Evolutionary conservation across 2,888 invertebrate species (phyloP), one percentile per base, ranked within the genome.

Genomic region (Lingula anatina): DNA sequence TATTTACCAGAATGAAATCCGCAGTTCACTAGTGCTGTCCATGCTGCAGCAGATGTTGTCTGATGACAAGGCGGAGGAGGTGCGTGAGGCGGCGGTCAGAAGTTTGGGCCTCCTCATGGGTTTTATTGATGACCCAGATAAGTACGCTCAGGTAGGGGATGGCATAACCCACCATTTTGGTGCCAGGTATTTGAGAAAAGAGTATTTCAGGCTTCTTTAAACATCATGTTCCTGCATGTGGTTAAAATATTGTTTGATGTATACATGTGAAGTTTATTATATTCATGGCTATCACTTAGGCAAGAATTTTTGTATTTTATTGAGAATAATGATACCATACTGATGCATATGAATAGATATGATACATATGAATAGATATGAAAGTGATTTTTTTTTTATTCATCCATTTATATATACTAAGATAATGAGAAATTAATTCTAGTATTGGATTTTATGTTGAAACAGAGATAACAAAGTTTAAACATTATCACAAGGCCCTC

Each of bases 41-140:
- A 86, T 87, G 83, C 74, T 87, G 35, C 84, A 85, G 64, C 86
- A 87, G 77, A 83, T 87, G 83, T 70, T 85, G 48, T 66, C 45
- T n/a, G 85, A 86, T 58, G 87, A 87, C 64, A 82, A 82, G 57
- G 83, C 84, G 57, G 81, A 83, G 24, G 66, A 73, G 43, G 85
- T 86, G 2, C 73, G 85, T 54, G 81, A 81, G 53, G 81, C 82
- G n/a, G 83, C 83, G 5, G 80, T 85, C 3, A 79, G 79, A 59
- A 84, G 84, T 64, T 75, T 86, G 26, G 81, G 85, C 1, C 70
- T 85, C 5, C 76, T 86, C 26, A 79, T 83, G 40, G 81, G 83
- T n/a, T 80, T 83, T 49, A 83, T 86, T 71, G 81, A 83, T 60
- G 85, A 86, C 74, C 69, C 75, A 24, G 84, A 85, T 64, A 86